Base-by-base conservation (phyloP, 2,797 vertebrate species). In the Halcyon chelicuti region DNA sequence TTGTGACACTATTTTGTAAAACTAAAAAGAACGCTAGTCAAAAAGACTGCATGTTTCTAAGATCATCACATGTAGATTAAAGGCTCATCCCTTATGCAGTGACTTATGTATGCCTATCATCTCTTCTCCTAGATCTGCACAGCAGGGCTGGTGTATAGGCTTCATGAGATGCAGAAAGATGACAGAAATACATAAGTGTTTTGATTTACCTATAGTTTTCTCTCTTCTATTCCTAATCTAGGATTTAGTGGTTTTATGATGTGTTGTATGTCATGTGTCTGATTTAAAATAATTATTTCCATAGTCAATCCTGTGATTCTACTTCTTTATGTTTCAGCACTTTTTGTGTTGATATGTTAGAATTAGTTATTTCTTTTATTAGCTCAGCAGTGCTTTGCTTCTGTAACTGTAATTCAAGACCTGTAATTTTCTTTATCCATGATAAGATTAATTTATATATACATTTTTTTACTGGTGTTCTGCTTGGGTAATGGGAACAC, bases 1-100 rank as follows among this genome's bases (percentile, higher is more conserved):
- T 88, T 93, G 60, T 95, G 93, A 93, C 80, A 76, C 80, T 90
- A 19, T 93, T 96, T 95, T 96, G 93, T 96, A 93, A 92, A 88
- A 82, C 91, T 94, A 87, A 95, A 94, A 94, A 93, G 90, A 95
- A 68, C 47, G 71, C 83, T 85, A 85, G 92, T 93, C 86, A 89
- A 82, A 90, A 90, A 93, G 67, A 71, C 71, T 86, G 71, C 5
- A 1, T 92, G 80, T 88, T 97, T 94, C 79, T 81, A 75, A 90
- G 46, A 81, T 90, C 12, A 2, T 94, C 74, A 51, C 67, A 28
- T 51, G 57, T 40, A 96, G 95, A 94, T 95, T 94, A 97, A 96
- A 97, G 96, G 47, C 88, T 90, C 92, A 57, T 95, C 74, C 93
- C 86, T 82, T 87, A 82, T 33, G 54, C 52, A 85, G 20, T 93